Conservation (phyloP, 2,888 invertebrate species). For the Cheilosia urbana region DNA sequence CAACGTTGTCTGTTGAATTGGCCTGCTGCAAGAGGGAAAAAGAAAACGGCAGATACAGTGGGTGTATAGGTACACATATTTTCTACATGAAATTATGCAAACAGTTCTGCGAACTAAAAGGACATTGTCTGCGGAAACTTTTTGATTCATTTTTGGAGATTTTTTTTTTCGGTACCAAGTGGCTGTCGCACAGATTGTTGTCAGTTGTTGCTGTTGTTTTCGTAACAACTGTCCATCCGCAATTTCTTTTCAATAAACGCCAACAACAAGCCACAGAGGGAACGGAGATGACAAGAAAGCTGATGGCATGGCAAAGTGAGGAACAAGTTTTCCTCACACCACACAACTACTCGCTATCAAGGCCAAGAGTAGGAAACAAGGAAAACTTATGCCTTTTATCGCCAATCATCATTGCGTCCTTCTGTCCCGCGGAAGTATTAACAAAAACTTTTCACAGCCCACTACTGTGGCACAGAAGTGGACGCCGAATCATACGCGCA, state of each 20-base stretch:
- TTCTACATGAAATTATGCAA: conserved; percentile 48
- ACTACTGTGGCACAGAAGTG: conserved; percentile 4
- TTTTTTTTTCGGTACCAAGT: conserved; percentile 29
- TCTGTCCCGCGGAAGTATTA: conserved; percentile 53
- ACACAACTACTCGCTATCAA: conserved; percentile 30
- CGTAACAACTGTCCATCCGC: conserved; percentile 60
- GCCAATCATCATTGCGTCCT: conserved; percentile 49
- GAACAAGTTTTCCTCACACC: conserved; percentile 28
- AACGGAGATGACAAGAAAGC: neutral
- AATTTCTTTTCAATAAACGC: conserved; percentile 70
- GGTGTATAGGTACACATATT: conserved; percentile 41
- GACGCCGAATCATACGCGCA: conserved; percentile 19
- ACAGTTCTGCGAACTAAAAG: conserved; percentile 16
- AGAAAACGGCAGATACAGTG: neutral
- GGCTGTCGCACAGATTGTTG: conserved; percentile 41
- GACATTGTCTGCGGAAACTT: conserved; percentile 43
- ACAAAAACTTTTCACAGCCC: conserved; percentile 47
- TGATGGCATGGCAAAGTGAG: conserved; percentile 2
- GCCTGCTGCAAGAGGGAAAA: conserved; percentile 84
- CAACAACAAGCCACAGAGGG: conserved; percentile 17
- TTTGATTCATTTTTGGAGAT: conserved; percentile 34
- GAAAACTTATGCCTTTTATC: conserved; percentile 63
- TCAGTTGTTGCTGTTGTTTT: conserved; percentile 28
- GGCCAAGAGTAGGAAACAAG: conserved; percentile 18
- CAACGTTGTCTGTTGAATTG: conserved; percentile 87